Conservation (phyloP, 2,113 vertebrate species). For the Heliornis fulica region DNA sequence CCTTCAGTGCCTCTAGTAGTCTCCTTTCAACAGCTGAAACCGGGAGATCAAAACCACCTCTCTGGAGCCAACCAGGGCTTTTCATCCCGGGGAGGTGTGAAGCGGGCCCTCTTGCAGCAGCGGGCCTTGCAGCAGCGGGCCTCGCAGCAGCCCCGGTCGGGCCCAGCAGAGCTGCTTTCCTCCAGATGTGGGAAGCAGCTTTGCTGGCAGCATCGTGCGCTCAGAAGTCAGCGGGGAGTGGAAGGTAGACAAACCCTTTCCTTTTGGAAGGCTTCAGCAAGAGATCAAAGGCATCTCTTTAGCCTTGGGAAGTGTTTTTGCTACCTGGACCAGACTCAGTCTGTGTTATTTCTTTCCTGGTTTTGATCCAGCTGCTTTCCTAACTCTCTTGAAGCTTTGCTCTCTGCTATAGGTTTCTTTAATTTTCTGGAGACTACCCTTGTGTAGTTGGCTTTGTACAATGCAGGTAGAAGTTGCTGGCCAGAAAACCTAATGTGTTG, state of each 20-base stretch:
- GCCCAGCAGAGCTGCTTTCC: not conserved
- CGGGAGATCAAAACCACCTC: not conserved
- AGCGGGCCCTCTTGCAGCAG: not conserved
- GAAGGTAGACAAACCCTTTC: not conserved
- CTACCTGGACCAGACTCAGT: not conserved
- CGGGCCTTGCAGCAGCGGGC: no score
- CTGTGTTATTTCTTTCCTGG: not conserved
- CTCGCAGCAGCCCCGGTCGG: not conserved
- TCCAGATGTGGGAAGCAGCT: not conserved
- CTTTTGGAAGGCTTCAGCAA: not conserved
- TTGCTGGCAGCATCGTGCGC: accelerated
- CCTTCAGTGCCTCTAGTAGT: not conserved
- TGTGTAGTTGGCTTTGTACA: not conserved
- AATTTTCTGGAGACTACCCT: not conserved
- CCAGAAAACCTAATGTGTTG: not conserved
- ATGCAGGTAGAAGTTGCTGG: not conserved
- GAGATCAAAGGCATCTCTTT: not conserved
- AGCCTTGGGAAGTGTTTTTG: not conserved
- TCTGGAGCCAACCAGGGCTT: accelerated
- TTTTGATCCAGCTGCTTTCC: not conserved
- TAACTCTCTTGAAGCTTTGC: not conserved
- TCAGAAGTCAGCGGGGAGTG: accelerated
- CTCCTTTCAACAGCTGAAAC: not conserved
- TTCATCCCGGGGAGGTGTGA: not conserved
- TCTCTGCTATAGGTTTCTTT: not conserved